Base-by-base conservation (phyloP, 2,888 invertebrate genomes). In the Drosophila leonis region DNA sequence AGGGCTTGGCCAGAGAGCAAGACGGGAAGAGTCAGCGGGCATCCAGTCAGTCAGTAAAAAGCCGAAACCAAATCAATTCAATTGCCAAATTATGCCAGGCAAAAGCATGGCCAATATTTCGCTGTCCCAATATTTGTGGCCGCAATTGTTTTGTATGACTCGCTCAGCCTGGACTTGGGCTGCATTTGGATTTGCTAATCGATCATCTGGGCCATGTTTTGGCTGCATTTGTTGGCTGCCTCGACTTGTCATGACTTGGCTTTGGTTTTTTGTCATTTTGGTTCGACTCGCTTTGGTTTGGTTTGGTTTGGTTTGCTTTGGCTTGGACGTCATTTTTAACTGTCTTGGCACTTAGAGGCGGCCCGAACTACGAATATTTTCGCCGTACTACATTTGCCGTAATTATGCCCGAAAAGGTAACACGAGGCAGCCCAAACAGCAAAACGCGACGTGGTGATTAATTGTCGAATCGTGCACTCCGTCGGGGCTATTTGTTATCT, bases 1-100 rank as follows among this genome's bases (percentile, higher is more conserved):
- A 89, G 87, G 88, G 88, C 82, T 87, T 84, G 88, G 83, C 83
- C 71, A 74, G 44, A 63, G 42, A 61, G 61, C 56, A 13, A 44
- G 42, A 18, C 48, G 48, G 39, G 62, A 42, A 56, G 63, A 51
- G 56, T 24, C 42, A 31, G 5, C 37, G 33, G 20, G 4, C 37
- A 18, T 51, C 31, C 65, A 18, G 46, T n/a, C 18, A 46, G 33
- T 42, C 29, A 52, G 49, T 39, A 75, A 75, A 67, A 57, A 61
- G 57, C 49, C 56, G 54, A 66, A 55, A 48, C 55, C 44, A 73
- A 82, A 82, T 85, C 80, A 86, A 87, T 85, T 86, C 83, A 85
- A 87, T 87, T 87, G 85, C 87, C 85, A 87, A 86, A 86, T 87
- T 86, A 87, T 86, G 85, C 81, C 87, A 70, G 74, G 65, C 75